Evolutionary conservation across 53 echinoderm and acorn worm species (phyloP).

Genomic region (Mesocentrotus franciscanus): DNA sequence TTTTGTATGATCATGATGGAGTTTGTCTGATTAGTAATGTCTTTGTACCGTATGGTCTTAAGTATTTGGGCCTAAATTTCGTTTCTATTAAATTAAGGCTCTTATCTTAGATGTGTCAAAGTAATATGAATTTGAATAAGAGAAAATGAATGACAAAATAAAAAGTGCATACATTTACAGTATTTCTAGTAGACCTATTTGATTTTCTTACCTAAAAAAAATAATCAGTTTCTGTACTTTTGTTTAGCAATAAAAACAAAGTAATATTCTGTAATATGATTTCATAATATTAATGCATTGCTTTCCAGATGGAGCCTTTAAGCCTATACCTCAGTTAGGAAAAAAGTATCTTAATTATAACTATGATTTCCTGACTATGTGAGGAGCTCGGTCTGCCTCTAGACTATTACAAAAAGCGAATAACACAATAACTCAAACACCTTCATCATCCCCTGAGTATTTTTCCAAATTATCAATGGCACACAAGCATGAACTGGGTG

Average conservation of each 20-base stretch:
- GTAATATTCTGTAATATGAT: not conserved
- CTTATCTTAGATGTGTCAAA: no score
- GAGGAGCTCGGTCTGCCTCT: slow-evolving; percentile 7
- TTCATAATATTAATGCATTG: not conserved
- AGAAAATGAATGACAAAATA: no score
- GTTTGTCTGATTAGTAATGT: no score
- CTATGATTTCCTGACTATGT: slow-evolving; percentile 11
- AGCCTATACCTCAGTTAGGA: not conserved
- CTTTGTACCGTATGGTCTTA: no score
- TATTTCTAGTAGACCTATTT: not conserved
- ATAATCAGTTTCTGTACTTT: not conserved
- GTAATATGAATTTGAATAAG: no score
- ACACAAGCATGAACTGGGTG: slow-evolving; percentile 61
- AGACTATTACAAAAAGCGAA: slow-evolving; percentile 24
- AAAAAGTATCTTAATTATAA: slow-evolving; percentile 14
- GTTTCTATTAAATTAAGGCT: no score
- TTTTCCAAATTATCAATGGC: slow-evolving; percentile 58
- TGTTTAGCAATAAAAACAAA: not conserved
- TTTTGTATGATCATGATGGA: no score
- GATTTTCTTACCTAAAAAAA: no score
- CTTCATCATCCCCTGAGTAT: slow-evolving; percentile 50
- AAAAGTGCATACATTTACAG: no score
- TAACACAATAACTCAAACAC: slow-evolving; percentile 66
- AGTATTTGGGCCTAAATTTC: no score
- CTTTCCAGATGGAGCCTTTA: not conserved